Evolutionary conservation across 2,113 vertebrate genomes (phyloP).

Genomic region (Solea senegalensis): DNA sequence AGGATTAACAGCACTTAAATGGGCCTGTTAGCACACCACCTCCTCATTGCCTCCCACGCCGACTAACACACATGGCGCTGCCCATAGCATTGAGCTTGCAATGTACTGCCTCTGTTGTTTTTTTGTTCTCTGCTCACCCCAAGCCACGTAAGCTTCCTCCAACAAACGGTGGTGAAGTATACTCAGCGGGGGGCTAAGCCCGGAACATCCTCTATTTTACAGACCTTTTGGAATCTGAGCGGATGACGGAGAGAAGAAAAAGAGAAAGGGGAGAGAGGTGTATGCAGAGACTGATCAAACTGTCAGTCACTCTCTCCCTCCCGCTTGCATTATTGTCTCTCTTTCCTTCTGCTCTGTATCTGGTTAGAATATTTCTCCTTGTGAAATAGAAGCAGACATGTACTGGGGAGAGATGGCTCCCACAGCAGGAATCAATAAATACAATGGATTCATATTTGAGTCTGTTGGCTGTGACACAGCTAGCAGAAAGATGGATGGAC

Average conservation of each 20-base stretch:
- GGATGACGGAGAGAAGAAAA: constrained; percentile 29
- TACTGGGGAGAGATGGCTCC: constrained; percentile 16
- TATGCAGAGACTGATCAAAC: constrained; percentile 40
- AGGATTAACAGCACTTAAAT: constrained; percentile 80
- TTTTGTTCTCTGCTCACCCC: constrained; percentile 54
- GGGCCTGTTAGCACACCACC: constrained; percentile 68
- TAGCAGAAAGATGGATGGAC: constrained; percentile 15
- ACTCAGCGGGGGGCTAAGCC: constrained; percentile 63
- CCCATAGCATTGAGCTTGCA: constrained; percentile 60
- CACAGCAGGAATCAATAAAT: constrained; percentile 48
- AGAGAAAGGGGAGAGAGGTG: constrained; percentile 4
- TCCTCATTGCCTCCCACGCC: constrained; percentile 65
- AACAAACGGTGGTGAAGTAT: constrained; percentile 68
- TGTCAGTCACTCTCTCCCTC: constrained; percentile 23
- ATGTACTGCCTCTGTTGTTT: constrained; percentile 60
- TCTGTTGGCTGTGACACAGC: constrained; percentile 21
- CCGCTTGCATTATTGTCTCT: constrained; percentile 15
- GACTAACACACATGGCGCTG: constrained; percentile 52
- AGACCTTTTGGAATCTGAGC: constrained; percentile 63
- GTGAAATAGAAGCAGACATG: constrained; percentile 12
- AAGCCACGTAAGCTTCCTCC: constrained; percentile 60
- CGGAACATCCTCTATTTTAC: constrained; percentile 73
- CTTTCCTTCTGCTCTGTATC: constrained; percentile 22
- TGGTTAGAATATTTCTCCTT: constrained; percentile 35
- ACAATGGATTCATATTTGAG: constrained; percentile 48